These are phyloP conservation scores for Chanos chanos DNA, from an alignment of 2,797 vertebrate genomes.

Conservation along the genomic window DNA sequence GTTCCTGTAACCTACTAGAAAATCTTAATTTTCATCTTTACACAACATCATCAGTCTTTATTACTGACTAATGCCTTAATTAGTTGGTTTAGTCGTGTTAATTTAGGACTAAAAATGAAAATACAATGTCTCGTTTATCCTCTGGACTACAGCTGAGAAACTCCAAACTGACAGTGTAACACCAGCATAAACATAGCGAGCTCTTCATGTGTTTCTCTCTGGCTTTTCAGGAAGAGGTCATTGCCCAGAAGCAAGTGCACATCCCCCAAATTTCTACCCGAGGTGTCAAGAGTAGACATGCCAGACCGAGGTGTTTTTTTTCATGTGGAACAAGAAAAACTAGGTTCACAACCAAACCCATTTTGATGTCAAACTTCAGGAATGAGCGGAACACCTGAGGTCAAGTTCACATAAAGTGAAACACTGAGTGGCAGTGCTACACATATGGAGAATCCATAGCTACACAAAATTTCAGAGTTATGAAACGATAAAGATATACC, in stretches of 20 bases:
- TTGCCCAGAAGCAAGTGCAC: too few relatives aligned
- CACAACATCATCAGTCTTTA: neutral
- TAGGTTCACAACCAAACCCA: constrained; percentile 54
- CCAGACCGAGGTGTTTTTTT: neutral
- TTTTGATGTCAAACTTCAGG: constrained; percentile 16
- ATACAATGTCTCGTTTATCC: too few relatives aligned
- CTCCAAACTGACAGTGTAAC: too few relatives aligned
- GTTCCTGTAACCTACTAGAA: too few relatives aligned
- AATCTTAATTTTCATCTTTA: neutral
- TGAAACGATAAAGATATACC: neutral
- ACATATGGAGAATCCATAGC: neutral
- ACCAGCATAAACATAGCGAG: too few relatives aligned
- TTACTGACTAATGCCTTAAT: too few relatives aligned
- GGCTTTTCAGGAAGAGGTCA: too few relatives aligned
- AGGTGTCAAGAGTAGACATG: constrained; percentile 18
- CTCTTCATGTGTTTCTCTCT: too few relatives aligned
- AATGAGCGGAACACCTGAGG: neutral
- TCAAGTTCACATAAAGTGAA: neutral
- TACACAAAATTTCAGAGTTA: neutral
- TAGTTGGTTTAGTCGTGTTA: too few relatives aligned
- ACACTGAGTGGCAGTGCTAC: neutral
- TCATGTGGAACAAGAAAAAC: constrained; percentile 60
- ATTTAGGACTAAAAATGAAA: too few relatives aligned
- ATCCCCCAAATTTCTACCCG: too few relatives aligned
- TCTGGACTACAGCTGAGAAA: too few relatives aligned